Base-by-base conservation (phyloP, 2,113 vertebrate genomes). In the Crypturellus undulatus region DNA sequence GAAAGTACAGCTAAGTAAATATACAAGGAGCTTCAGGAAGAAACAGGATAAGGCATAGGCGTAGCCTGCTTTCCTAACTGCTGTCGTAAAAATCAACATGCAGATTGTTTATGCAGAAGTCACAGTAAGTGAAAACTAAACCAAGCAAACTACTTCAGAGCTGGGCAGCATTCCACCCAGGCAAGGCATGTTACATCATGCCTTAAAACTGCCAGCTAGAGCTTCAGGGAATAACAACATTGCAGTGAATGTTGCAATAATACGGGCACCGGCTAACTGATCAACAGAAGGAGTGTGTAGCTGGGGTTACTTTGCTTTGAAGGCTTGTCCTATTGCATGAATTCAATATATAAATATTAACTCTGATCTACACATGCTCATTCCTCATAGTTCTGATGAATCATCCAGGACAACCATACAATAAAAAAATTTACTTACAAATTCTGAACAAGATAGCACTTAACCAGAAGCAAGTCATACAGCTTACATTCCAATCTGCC, bases 141-240 rank as follows among this genome's bases (percentile, higher is more conserved):
- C 58, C 47, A 86, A 95, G 85, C 68, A 91, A 89, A 88, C 38
- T 84, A 78, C 90, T 75, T 96, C 92, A 94, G 92, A 69, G 36
- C 76, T 51, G 42, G 87, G 92, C 76, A 92, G 82, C 28, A 7
- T 91, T 91, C 90, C 72, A 73, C 76, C 54, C 65, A 8, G 45
- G 8, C 32, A 42, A 63, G 81, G 22, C 76, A 32, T 88, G 64
- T 84, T 86, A 78, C 76, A 78, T 92, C 87, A 79, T 26, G 82
- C 51, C 77, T 79, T 40, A 26, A 43, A 94, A 68, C 70, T 87
- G 91, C 54, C 86, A 78, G 80, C 1, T 5, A 56, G 62, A 86
- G 42, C 84, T 94, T 65, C 2, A 8, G 88, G 81, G 38, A 56
- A n/a, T 25, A 30, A 36, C 7, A 70, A 18, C 32, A 2, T 16